These are phyloP conservation scores for Coregonus ussuriensis DNA, from an alignment of 2,797 vertebrate genomes.

Conservation along the genomic window DNA sequence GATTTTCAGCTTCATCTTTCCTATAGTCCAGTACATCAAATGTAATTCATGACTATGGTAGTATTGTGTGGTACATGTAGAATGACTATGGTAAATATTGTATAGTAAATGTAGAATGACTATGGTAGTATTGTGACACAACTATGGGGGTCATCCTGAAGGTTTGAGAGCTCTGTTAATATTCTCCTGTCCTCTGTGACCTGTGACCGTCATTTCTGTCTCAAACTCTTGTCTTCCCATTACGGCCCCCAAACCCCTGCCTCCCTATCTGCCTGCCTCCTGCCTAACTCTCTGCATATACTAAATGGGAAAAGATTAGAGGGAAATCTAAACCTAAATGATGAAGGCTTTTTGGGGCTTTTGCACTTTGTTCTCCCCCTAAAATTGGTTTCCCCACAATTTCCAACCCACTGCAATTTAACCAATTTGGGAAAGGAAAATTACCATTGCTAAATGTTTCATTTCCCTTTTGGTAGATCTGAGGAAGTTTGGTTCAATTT, in stretches of 20 bases:
- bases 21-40: background rate
- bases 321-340: background rate
- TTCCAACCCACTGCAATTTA: constrained; percentile 61
- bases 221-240: background rate
- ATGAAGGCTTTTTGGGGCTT: constrained; percentile 7
- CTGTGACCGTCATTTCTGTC: background rate
- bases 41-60: background rate
- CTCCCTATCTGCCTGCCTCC: background rate
- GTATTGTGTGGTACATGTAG: background rate
- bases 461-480: constrained; percentile 55
- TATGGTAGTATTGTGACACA: background rate
- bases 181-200: background rate
- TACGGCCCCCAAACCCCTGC: background rate
- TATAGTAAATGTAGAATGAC: no score
- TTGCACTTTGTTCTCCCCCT: constrained; percentile 30
- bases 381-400: constrained; percentile 54
- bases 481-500: constrained; percentile 57
- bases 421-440: constrained; percentile 52
- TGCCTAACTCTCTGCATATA: constrained; percentile 3
- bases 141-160: background rate
- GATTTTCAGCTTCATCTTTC: background rate
- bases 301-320: background rate
- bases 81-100: background rate
- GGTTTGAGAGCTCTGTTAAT: background rate
- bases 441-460: constrained; percentile 59